Base-by-base conservation (phyloP, 2,797 vertebrate genomes). In the Gobio occitaniae region DNA sequence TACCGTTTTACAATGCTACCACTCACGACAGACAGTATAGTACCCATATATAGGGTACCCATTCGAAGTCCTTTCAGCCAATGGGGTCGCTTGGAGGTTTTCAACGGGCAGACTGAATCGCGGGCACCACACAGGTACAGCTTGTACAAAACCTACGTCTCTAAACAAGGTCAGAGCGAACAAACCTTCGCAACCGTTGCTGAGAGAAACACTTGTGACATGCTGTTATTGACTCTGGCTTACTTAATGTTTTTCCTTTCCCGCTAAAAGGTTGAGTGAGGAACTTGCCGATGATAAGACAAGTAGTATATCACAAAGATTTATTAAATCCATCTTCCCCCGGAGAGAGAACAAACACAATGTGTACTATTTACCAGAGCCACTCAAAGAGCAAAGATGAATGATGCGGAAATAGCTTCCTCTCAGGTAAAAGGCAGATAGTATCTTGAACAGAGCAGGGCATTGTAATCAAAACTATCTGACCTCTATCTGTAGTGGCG, bases 301-400 rank as follows among this genome's bases (percentile, higher is more conserved):
- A 88, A 86, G 86, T 82, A 65, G 75, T 84, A 79, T 82, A 85
- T 85, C 88, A 87, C 63, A 80, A 84, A 89, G 87, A 89, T 90
- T 85, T 89, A 90, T 89, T 87, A 89, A 89, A 88, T 87, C 72
- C 82, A 70, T 87, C 87, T 84, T 84, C 65, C 79, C 83, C 65
- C 59, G 11, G 80, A 81, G 87, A 84, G 85, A 86, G 80, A 89
- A 77, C 69, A 72, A 59, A 84, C 72, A 89, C 86, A 82, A 87
- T 50, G 71, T 84, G 75, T 84, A 81, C 78, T 84, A 75, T 85
- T 87, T 86, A 70, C 83, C 54, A 85, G 80, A 29, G 79, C 61
- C 38, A 66, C 83, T 88, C 85, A 82, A 71, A 86, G 78, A 86
- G 80, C 85, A 76, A 82, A 90, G 89, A 90, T 86, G 88, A 90